These are phyloP conservation scores for Myopa testacea DNA, from an alignment of 2,888 invertebrate species.

Conservation along the genomic window DNA sequence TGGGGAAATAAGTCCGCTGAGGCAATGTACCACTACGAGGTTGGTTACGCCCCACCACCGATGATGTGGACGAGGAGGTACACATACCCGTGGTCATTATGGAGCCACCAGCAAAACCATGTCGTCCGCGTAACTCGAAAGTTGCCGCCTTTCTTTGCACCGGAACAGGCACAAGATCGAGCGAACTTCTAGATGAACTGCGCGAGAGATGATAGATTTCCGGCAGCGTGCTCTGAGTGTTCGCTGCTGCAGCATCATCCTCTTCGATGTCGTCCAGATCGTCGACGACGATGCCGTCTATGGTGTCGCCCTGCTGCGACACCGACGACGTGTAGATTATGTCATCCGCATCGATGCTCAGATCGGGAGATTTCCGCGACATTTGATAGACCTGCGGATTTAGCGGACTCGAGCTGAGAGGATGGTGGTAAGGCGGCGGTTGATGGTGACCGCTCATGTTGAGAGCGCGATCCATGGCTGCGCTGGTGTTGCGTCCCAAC, in stretches of 20 bases:
- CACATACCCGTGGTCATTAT: slow-evolving; percentile 18
- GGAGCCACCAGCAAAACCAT: slow-evolving; percentile 40
- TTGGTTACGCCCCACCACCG: slow-evolving; percentile 48
- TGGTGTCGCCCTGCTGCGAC: slow-evolving; percentile 53
- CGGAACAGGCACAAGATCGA: slow-evolving; percentile 53
- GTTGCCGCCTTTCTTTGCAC: slow-evolving; percentile 62
- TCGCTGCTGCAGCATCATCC: slow-evolving; percentile 40
- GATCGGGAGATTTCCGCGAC: slow-evolving; percentile 67
- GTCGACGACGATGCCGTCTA: slow-evolving; percentile 47
- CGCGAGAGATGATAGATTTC: slow-evolving; percentile 57
- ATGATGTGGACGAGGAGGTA: slow-evolving; percentile 22
- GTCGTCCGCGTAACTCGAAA: slow-evolving; percentile 57
- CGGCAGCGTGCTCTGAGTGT: slow-evolving; percentile 46
- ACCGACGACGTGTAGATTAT: slow-evolving; percentile 61
- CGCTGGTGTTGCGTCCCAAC: slow-evolving; percentile 69
- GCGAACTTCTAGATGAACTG: slow-evolving; percentile 59
- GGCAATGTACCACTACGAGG: slow-evolving; percentile 46
- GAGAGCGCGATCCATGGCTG: slow-evolving; percentile 61
- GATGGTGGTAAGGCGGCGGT: slow-evolving; percentile 67
- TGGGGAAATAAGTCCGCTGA: slow-evolving; percentile 61
- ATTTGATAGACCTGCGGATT: slow-evolving; percentile 69
- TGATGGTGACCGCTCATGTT: slow-evolving; percentile 53
- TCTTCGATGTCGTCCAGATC: slow-evolving; percentile 43
- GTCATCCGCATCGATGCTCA: slow-evolving; percentile 62
- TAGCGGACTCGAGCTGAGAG: slow-evolving; percentile 68